These are phyloP conservation scores for Musca vetustissima DNA, from an alignment of 1,140 invertebrate genomes.

Conservation along the genomic window DNA sequence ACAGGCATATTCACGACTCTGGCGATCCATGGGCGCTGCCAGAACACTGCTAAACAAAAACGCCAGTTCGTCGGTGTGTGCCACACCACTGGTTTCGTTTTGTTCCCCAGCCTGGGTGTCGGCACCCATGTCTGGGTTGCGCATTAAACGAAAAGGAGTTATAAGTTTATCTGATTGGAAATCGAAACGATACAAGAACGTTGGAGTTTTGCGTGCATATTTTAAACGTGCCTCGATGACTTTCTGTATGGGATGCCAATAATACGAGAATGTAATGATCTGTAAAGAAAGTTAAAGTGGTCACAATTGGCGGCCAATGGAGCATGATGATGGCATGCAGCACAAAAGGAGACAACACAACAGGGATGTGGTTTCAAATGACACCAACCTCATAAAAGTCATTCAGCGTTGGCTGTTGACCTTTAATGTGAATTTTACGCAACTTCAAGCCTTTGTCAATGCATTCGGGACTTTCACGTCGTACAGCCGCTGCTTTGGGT, in stretches of 20 bases:
- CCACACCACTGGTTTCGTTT: slow-evolving; percentile 34
- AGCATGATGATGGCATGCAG: neutral
- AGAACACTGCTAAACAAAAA: slow-evolving; percentile 59
- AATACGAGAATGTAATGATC: slow-evolving; percentile 36
- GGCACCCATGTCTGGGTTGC: neutral
- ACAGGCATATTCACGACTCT: slow-evolving; percentile 33
- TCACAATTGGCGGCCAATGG: neutral
- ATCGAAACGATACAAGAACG: slow-evolving; percentile 49
- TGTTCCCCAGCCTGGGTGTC: slow-evolving; percentile 31
- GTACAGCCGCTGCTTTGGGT: neutral
- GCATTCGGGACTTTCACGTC: slow-evolving; percentile 9
- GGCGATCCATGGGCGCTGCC: neutral
- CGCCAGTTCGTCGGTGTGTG: slow-evolving; percentile 63
- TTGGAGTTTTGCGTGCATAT: slow-evolving; percentile 32
- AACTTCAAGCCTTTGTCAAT: slow-evolving; percentile 19
- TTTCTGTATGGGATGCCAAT: slow-evolving; percentile 43
- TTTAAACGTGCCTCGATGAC: slow-evolving; percentile 36
- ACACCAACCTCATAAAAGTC: slow-evolving; percentile 18
- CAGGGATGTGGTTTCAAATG: neutral
- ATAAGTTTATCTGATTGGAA: slow-evolving; percentile 31
- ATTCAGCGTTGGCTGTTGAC: neutral
- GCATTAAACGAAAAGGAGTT: slow-evolving; percentile 29
- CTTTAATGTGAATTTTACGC: slow-evolving; percentile 12
- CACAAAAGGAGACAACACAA: neutral
- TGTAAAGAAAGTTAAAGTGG: slow-evolving; percentile 15